Evolutionary conservation across 2,797 vertebrate genomes (phyloP).

Genomic region (Falco concolor): DNA sequence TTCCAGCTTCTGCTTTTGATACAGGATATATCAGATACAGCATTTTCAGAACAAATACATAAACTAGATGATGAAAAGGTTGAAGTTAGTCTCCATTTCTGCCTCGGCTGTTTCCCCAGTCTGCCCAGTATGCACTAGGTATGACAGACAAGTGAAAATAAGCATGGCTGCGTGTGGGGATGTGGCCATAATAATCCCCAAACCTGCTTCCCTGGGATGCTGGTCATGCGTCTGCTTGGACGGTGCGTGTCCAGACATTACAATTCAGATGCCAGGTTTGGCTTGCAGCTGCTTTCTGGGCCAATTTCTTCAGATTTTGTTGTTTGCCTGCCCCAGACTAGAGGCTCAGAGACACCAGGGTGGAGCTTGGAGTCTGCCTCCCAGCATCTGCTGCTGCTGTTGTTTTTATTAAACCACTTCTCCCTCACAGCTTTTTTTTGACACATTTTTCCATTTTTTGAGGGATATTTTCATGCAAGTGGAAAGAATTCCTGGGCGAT

Average conservation of each 20-base stretch:
- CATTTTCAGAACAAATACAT: not conserved
- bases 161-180: accelerated
- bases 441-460: slow-evolving; percentile 2
- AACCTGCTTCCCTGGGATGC: not conserved
- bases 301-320: not conserved
- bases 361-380: not conserved
- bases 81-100: not conserved
- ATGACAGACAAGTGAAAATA: not conserved
- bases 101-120: not conserved
- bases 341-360: not conserved
- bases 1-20: not conserved
- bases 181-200: not conserved
- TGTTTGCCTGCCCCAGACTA: not conserved
- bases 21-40: accelerated
- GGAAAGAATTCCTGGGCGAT: not conserved
- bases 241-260: not conserved
- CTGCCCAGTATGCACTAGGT: not conserved
- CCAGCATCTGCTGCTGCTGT: not conserved
- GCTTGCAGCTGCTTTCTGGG: not conserved
- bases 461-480: not conserved
- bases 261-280: not conserved
- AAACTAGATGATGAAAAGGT: not conserved
- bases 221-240: not conserved
- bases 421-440: not conserved
- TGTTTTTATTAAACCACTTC: not conserved